A percentile compares a stretch with the other conserved stretches of the same genome.
Evolutionary conservation across 2,113 vertebrate genomes (phyloP).

Genomic region (Prolemur simus): DNA sequence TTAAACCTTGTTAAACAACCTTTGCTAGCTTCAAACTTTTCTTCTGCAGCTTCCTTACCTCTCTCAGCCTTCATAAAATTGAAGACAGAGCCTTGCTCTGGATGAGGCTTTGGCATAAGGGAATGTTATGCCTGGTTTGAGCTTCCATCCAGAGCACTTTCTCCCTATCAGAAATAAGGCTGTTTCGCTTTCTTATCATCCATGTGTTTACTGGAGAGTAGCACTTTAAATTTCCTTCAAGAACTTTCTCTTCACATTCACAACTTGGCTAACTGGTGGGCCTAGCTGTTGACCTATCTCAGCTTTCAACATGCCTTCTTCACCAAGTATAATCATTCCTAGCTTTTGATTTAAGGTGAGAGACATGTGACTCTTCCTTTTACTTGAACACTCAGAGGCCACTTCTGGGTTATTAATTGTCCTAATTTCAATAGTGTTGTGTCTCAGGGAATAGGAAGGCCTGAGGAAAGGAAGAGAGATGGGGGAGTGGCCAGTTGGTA

Average conservation of each 20-base stretch:
- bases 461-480: not conserved
- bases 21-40: not conserved
- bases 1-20: not conserved
- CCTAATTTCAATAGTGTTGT: not conserved
- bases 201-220: not conserved
- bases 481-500: not conserved
- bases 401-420: not conserved
- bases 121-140: not conserved
- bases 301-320: not conserved
- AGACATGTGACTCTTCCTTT: not conserved
- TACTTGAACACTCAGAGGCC: not conserved
- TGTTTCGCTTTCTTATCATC: not conserved
- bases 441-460: not conserved
- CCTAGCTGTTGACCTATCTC: not conserved
- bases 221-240: not conserved
- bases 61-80: not conserved
- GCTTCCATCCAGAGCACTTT: not conserved
- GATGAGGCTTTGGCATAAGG: not conserved
- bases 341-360: not conserved
- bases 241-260: not conserved
- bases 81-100: not conserved
- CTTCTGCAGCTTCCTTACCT: not conserved
- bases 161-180: not conserved
- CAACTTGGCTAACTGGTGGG: not conserved
- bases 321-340: not conserved